A percentile compares a stretch with the other conserved stretches of the same genome.
phyloP scores from a whole-genome alignment of 1,140 invertebrate genomes.

The Pseudobourletiella spinata region DNA sequence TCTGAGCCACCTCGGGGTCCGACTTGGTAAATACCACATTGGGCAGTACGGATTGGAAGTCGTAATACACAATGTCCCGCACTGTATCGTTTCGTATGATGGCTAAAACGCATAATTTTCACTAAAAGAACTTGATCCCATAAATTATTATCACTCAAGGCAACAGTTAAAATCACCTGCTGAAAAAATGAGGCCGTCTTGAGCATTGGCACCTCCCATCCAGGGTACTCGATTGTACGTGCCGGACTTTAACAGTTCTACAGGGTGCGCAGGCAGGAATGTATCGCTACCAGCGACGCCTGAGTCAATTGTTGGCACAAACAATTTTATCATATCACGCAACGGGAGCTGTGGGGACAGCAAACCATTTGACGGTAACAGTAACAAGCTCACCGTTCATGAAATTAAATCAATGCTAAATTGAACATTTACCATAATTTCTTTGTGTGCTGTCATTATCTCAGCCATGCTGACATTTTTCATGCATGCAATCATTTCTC shows the following conservation, averaged over 20 bases:
- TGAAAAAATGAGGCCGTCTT: slow-evolving; percentile 25
- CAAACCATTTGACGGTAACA: too few relatives aligned
- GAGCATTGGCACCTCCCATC: slow-evolving; percentile 22
- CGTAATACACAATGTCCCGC: slow-evolving; percentile 9
- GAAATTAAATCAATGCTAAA: too few relatives aligned
- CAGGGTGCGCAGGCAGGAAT: slow-evolving; percentile 18
- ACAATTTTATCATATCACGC: slow-evolving; percentile 22
- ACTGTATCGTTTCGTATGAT: slow-evolving; percentile 24
- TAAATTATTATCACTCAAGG: background rate
- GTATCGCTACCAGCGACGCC: slow-evolving; percentile 13
- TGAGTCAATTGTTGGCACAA: slow-evolving; percentile 18
- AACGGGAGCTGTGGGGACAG: slow-evolving; percentile 15
- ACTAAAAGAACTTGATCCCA: background rate
- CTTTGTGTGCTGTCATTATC: slow-evolving; percentile 12
- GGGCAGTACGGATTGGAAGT: slow-evolving; percentile 9
- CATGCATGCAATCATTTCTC: slow-evolving; percentile 30
- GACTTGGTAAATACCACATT: slow-evolving; percentile 13
- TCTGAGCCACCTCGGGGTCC: slow-evolving; percentile 13
- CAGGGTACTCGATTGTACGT: slow-evolving; percentile 19
- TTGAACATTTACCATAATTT: slow-evolving; percentile 8
- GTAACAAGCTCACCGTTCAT: too few relatives aligned
- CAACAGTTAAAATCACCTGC: slow-evolving; percentile 17
- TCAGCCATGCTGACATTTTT: slow-evolving; percentile 10
- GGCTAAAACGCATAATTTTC: too few relatives aligned
- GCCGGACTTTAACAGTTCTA: slow-evolving; percentile 21